phyloP scores from a whole-genome alignment of 1,140 invertebrate species.

The Goniozus legneri region DNA sequence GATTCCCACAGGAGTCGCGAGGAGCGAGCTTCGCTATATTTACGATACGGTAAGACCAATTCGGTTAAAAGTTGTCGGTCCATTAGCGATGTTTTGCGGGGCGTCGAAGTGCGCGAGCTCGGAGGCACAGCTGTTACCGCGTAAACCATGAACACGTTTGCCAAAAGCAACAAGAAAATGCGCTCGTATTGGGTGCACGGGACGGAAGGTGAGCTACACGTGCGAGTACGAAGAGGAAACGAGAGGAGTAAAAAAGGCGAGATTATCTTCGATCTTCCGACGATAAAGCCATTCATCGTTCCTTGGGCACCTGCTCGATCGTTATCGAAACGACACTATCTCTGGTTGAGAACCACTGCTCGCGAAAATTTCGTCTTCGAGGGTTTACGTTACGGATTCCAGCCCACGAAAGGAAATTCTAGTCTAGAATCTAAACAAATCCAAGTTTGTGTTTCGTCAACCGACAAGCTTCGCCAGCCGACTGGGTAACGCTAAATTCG shows the following conservation, averaged over 20 bases:
- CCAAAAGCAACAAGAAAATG: conserved; percentile 28
- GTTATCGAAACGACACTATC: too few species aligned
- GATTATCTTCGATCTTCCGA: conserved; percentile 17
- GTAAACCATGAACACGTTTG: conserved; percentile 31
- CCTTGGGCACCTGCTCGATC: too few species aligned
- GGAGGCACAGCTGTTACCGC: conserved; percentile 38
- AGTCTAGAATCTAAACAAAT: too few species aligned
- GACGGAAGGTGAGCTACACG: too few species aligned
- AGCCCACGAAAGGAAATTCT: too few species aligned
- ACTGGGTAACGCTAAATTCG: too few species aligned
- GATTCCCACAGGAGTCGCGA: too few species aligned
- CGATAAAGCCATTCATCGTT: conserved; percentile 13
- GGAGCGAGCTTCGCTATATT: conserved; percentile 22
- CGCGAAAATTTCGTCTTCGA: too few species aligned
- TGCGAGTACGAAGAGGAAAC: neutral
- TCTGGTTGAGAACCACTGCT: too few species aligned
- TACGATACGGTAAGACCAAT: conserved; percentile 19
- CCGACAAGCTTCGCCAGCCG: too few species aligned
- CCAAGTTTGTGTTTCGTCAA: too few species aligned
- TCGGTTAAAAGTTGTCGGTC: conserved; percentile 30
- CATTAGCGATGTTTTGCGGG: conserved; percentile 43
- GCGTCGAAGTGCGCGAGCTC: conserved; percentile 32
- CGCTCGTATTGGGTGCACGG: conserved; percentile 11
- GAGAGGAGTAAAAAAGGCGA: neutral
- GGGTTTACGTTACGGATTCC: too few species aligned